Percentiles rank a stretch among this genome's conserved stretches.
Evolutionary conservation across 2,113 vertebrate genomes (phyloP).

Genomic region (Hoplias malabaricus): DNA sequence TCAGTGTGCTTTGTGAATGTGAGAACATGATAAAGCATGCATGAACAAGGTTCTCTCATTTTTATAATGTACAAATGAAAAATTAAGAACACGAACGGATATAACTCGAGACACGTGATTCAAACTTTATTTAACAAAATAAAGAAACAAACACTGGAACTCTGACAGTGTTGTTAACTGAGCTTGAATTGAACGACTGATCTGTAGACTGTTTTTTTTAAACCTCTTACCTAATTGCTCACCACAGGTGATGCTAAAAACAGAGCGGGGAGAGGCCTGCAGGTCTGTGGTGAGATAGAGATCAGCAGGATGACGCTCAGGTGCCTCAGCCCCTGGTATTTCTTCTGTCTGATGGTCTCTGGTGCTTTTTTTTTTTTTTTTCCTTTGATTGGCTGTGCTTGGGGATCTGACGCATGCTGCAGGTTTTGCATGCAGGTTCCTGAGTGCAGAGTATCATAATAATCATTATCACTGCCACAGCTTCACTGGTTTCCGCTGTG

Average conservation of each 20-base stretch:
- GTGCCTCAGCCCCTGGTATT: not conserved
- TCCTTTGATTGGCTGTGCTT: not conserved
- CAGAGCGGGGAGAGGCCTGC: not conserved
- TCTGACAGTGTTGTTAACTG: no score
- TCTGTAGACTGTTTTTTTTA: not conserved
- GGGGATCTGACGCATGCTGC: not conserved
- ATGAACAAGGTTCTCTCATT: no score
- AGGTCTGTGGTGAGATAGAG: not conserved
- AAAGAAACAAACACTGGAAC: no score
- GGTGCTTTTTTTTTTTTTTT: no score
- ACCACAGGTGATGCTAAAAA: not conserved
- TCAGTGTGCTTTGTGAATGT: no score
- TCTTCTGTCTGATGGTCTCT: not conserved
- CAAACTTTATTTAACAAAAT: no score
- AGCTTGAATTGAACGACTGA: no score
- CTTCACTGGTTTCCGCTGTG: not conserved
- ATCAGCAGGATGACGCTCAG: slow-evolving; percentile 9
- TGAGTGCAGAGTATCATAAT: slow-evolving; percentile 22
- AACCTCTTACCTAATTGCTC: not conserved
- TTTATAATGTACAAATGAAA: no score
- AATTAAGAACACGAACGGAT: no score
- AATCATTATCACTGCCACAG: slow-evolving; percentile 5
- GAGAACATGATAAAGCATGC: no score
- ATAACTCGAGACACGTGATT: no score
- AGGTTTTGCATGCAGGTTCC: slow-evolving; percentile 48